A percentile compares a stretch with the other conserved stretches of the same genome.
These are phyloP conservation scores for Paradisaea rubra DNA, from an alignment of 2,113 vertebrate species.

Conservation along the genomic window DNA sequence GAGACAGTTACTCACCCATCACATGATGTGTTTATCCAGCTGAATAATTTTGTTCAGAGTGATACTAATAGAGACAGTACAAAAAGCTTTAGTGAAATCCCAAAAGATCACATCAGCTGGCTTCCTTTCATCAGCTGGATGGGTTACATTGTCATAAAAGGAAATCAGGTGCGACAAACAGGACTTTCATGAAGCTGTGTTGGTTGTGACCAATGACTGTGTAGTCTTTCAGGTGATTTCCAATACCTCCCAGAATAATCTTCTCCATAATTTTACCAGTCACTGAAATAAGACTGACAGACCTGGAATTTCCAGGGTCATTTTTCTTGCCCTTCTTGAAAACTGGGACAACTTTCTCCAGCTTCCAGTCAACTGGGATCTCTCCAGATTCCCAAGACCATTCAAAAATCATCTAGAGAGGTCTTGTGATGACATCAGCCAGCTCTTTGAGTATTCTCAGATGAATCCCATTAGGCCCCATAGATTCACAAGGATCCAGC, in stretches of 20 bases:
- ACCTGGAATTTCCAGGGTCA: neutral
- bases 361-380: neutral
- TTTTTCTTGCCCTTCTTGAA: neutral
- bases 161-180: neutral
- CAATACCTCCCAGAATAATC: neutral
- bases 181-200: neutral
- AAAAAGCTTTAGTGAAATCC: neutral
- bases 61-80: neutral
- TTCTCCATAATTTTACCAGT: neutral
- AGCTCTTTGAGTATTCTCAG: neutral
- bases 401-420: neutral
- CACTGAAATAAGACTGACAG: neutral
- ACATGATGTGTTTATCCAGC: neutral
- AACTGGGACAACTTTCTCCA: too few species aligned
- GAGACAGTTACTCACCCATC: neutral
- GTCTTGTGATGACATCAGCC: neutral
- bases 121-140: neutral
- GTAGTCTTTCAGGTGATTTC: neutral
- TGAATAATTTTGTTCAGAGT: neutral
- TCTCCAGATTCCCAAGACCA: neutral
- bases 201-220: neutral
- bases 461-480: neutral
- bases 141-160: neutral
- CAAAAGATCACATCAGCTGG: neutral
- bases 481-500: neutral